Conservation (phyloP, 2,797 vertebrate genomes). For the Neoniphon sammara region DNA sequence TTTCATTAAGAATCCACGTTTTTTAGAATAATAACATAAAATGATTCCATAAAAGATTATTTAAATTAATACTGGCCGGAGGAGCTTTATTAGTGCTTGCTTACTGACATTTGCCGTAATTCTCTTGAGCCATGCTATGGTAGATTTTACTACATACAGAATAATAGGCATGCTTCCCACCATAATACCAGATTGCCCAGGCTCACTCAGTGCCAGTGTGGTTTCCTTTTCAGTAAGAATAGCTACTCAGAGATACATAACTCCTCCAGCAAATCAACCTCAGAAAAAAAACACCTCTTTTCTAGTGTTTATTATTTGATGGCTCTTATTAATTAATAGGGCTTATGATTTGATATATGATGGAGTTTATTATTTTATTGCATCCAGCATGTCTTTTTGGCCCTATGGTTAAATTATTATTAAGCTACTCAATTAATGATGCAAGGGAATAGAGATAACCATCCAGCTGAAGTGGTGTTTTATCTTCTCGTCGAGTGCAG, state of each 20-base stretch:
- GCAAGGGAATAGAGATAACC: neutral
- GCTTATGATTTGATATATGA: neutral
- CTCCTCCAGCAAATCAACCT: conserved; percentile 2
- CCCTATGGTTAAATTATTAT: neutral
- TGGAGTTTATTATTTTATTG: neutral
- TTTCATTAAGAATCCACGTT: neutral
- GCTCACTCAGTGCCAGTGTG: conserved; percentile 14
- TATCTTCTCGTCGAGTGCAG: neutral
- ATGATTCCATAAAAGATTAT: conserved; percentile 21
- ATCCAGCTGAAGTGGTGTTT: neutral
- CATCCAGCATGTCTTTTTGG: neutral
- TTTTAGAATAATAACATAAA: neutral
- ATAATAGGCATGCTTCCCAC: no score
- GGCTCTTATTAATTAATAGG: no score
- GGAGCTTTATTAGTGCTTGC: conserved; percentile 4
- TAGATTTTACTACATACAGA: no score
- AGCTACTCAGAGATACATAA: conserved; percentile 14
- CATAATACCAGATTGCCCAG: conserved; percentile 35
- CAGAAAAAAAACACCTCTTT: neutral
- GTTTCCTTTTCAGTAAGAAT: conserved; percentile 33
- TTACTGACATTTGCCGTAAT: conserved; percentile 25
- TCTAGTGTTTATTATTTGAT: neutral
- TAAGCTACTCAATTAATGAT: neutral
- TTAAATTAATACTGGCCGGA: conserved; percentile 10
- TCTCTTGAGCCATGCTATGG: conserved; percentile 29